Evolutionary conservation across 2,888 invertebrate species (phyloP).

Genomic region (Lathronympha strigana): DNA sequence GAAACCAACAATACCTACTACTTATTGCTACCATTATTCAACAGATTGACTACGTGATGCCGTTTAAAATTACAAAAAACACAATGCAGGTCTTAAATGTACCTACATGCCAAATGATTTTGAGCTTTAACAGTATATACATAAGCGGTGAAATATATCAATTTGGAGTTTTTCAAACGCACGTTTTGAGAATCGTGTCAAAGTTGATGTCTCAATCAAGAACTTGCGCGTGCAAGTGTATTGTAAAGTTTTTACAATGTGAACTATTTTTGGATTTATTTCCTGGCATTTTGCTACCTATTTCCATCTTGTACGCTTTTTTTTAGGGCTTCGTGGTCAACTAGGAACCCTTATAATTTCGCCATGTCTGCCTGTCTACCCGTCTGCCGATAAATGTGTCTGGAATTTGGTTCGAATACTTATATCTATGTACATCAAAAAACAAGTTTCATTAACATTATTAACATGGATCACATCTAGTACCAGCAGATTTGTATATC

Average conservation of each 20-base stretch:
- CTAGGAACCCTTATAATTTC: too few relatives aligned
- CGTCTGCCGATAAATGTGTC: too few relatives aligned
- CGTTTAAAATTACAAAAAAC: constrained; percentile 23
- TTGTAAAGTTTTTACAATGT: not conserved
- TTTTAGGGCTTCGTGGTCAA: too few relatives aligned
- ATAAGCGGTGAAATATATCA: constrained; percentile 19
- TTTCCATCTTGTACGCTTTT: not conserved
- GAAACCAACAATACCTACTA: constrained; percentile 23
- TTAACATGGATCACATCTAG: too few relatives aligned
- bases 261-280: constrained; percentile 4
- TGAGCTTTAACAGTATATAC: constrained; percentile 19
- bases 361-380: too few relatives aligned
- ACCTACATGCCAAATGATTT: not conserved
- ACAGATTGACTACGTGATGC: constrained; percentile 42
- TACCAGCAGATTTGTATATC: too few relatives aligned
- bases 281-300: not conserved
- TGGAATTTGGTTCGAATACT: too few relatives aligned
- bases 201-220: constrained; percentile 42
- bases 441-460: too few relatives aligned
- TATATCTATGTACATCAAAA: too few relatives aligned
- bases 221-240: constrained; percentile 14
- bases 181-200: constrained; percentile 19
- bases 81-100: constrained; percentile 10
- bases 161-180: constrained; percentile 9
- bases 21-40: constrained; percentile 26